Base-by-base conservation (phyloP, 1,140 invertebrate genomes). In the Eufriesea mexicana region DNA sequence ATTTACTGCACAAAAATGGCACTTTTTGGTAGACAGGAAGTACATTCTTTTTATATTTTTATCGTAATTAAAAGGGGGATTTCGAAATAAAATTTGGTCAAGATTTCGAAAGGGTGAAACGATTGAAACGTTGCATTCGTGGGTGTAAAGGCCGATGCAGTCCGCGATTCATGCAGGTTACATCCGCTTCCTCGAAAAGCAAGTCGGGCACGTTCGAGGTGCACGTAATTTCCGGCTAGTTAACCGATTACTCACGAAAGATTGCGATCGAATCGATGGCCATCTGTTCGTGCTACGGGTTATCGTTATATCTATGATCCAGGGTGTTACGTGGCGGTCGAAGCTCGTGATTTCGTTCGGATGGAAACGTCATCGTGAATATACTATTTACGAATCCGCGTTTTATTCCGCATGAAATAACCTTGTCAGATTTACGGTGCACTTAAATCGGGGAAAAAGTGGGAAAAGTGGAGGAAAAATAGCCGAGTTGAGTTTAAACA, bases 181-280 rank as follows among this genome's bases (percentile, higher is more conserved):
- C 57, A 49, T 42, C 28, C 57, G 47, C 16, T 66, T 51, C 55
- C 73, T 18, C 35, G 51, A 42, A 61, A 77, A 70, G 25, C 67
- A 59, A 62, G n/a, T 47, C 54, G 42, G 62, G 42, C 78, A 67
- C 73, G 73, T n/a, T 62, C 42, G 25, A 20, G 51, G 49, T 20
- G 55, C 81, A 78, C 75, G 67, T 79, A 84, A 84, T 84, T 79
- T 73, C 76, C 76, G 76, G 64, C 57, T 79, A 72, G 59, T 84
- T 84, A 71, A 64, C 67, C 76, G 75, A 83, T 83, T 78, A 78
- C 55, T 62, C 64, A 64, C 42, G 51, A 42, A 35, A 70, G 75
- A 83, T 71, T 82, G 73, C 79, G 61, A 57, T 66, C 73, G 42
- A 76, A 82, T 76, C 61, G 72, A 76, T 61, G 25, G 18, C 70